Base-by-base conservation (phyloP, 2,888 invertebrate species). In the Stratiomys singularior region DNA sequence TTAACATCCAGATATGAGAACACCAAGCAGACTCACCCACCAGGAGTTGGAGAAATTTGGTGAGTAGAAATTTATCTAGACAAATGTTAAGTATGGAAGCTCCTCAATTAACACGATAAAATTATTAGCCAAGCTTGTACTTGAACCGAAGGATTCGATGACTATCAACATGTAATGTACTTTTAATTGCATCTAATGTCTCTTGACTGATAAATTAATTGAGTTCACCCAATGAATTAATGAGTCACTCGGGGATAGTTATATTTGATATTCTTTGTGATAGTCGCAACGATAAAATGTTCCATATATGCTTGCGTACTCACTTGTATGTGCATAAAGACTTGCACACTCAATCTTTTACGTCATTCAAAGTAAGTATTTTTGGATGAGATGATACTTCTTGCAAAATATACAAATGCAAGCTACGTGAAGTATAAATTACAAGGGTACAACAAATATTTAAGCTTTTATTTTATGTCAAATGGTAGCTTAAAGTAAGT, bases 11-110 rank as follows among this genome's bases (percentile, higher is more conserved):
- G 60, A 21, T 60, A 74, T 74, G 74, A 37, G 30, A 60, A 15
- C 74, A 37, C 3, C 3, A 37, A 5, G 5, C 37, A 23, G 58
- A 52, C 28, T 15, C 28, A 58, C 44, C 58, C 58, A 21, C 13
- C 23, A 58, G 21, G 74, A 74, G 30, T 13, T 74, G 44, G 74
- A 74, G 46, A 58, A 58, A 58, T 74, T 60, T 37, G 74, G 74
- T 74, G 37, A 74, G 74, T 60, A 23, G 52, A 9, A 3, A 13
- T 52, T 52, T 52, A 52, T 52, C 37, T 5, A 37, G 37, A 37
- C 37, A 37, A 9, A 52, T 9, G 52, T 52, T 37, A 9, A 13
- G 52, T 52, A 2, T 52, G 52, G 2, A 52, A 52, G 52, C 18
- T 52, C 52, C 9, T 3, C 37, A 37, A 37, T 37, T 37, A 5